Evolutionary conservation across 1,140 invertebrate species (phyloP).

Genomic region (Tetramorium simillimum): DNA sequence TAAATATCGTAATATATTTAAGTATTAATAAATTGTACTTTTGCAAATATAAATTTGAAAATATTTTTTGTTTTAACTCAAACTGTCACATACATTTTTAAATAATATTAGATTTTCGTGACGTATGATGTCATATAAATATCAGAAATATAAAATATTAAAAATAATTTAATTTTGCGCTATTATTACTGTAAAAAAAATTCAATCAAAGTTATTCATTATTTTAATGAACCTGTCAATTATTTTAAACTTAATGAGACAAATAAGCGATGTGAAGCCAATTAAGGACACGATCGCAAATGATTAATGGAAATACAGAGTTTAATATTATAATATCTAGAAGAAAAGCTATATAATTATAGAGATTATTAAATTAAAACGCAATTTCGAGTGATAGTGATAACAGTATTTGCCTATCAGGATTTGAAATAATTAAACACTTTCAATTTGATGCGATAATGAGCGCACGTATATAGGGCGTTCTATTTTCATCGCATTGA

Average conservation of each 20-base stretch:
- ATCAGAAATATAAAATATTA: not conserved
- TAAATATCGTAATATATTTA: not conserved
- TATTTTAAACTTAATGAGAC: constrained; percentile 10
- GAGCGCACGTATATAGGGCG: not conserved
- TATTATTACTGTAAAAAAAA: not conserved
- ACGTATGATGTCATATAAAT: not conserved
- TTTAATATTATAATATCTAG: constrained; percentile 11
- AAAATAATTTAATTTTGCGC: not conserved
- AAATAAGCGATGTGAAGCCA: not conserved
- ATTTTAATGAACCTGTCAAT: not conserved
- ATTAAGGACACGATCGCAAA: constrained; percentile 4
- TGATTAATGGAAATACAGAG: constrained; percentile 4
- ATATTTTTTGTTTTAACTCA: not conserved
- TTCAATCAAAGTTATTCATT: not conserved
- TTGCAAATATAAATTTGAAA: not conserved
- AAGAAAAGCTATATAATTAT: not conserved
- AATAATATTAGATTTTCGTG: not conserved
- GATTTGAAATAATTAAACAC: constrained; percentile 29
- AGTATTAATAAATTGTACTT: not conserved
- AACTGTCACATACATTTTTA: not conserved
- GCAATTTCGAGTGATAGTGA: constrained; percentile 21
- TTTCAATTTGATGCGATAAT: not conserved
- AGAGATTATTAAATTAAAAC: constrained; percentile 28
- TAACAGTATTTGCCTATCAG: not conserved
- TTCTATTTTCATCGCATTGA: not conserved